These are phyloP conservation scores for Lagorchestes hirsutus DNA, from an alignment of 2,797 vertebrate species.

Conservation along the genomic window DNA sequence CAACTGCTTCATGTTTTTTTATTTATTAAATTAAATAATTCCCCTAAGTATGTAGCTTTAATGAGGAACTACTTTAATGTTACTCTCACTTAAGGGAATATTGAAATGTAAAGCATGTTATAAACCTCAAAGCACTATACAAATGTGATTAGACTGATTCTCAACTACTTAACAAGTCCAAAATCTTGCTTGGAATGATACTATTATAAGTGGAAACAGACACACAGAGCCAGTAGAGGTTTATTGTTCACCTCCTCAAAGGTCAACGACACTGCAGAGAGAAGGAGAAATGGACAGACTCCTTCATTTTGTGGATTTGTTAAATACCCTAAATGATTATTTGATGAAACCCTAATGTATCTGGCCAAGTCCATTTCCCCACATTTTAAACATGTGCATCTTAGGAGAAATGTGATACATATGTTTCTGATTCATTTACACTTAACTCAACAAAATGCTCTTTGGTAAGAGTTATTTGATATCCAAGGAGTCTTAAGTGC, in stretches of 20 bases:
- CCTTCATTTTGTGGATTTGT: not conserved
- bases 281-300: not conserved
- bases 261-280: not conserved
- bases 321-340: slow-evolving; percentile 3
- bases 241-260: not conserved
- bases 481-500: not conserved
- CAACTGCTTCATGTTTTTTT: not conserved
- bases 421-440: slow-evolving; percentile 1
- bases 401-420: not conserved
- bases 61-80: not conserved
- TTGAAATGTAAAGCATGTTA: not conserved
- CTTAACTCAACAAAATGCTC: slow-evolving; percentile 9
- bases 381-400: not conserved
- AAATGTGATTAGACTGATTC: not conserved
- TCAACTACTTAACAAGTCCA: not conserved
- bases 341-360: not conserved
- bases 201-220: not conserved
- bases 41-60: not conserved
- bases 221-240: not conserved
- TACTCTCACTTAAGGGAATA: not conserved
- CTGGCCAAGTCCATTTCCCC: slow-evolving; percentile 4
- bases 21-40: not conserved
- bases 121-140: not conserved
- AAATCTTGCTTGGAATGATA: not conserved
- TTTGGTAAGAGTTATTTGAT: slow-evolving; percentile 24